Base-by-base conservation (phyloP, 2,888 invertebrate genomes). In the Tetrapedia diversipes region DNA sequence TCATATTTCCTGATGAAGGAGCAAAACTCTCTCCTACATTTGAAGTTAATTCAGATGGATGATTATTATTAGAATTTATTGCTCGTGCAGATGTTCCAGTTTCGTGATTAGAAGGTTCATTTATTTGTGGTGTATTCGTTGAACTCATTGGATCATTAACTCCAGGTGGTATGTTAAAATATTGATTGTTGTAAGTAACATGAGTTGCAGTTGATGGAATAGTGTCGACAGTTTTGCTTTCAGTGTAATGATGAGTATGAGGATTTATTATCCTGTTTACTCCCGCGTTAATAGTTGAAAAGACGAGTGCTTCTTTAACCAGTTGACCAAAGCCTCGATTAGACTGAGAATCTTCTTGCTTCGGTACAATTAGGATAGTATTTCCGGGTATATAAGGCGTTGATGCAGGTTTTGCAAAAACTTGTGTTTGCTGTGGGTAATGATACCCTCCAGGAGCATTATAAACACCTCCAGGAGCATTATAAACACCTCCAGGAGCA, bases 181-280 rank as follows among this genome's bases (percentile, higher is more conserved):
- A 88, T 14, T 88, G 77, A 81, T 89, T 88, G 32, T 87, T 87
- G 51, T 86, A 84, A 27, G 85, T 87, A n/a, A 88, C 76, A 4
- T 86, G 83, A 16, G 85, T 84, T 29, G 74, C 57, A 4, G 79
- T 45, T 6, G 78, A 7, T 14, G 63, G 10, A 1, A 34, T 14
- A 57, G 68, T 53, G 0, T 60, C 70, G 8, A 49, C 57, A 6
- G 76, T 72, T 6, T 11, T 79, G 0, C 43, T 72, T 14, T 71
- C 49, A 27, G 57, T 6, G 14, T 51, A 37, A 49, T 66, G 51
- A 54, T 64, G 69, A 29, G 78, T 75, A 69, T 81, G 71, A 39
- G 87, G 87, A 57, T 88, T 86, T 24, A 88, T 67, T 1, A 87
- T 1, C n/a, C 87, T 83, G n/a, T 87, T 86, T 47, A 88, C 85